Base-by-base conservation (phyloP, 1,140 invertebrate species). In the Leucophenga varia region DNA sequence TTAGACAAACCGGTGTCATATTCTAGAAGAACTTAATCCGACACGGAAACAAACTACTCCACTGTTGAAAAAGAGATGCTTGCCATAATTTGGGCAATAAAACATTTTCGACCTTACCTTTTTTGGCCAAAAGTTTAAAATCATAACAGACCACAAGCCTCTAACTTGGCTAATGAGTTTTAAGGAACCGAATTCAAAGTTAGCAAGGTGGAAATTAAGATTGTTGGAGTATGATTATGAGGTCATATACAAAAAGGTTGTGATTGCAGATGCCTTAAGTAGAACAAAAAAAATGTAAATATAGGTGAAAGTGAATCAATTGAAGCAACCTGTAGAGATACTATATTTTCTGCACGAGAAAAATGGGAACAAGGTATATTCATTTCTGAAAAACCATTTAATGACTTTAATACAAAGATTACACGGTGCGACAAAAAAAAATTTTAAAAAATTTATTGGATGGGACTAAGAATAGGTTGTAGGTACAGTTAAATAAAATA, bases 1-100 rank as follows among this genome's bases (percentile, higher is more conserved):
- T 52, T 41, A 10, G 57, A 60, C 59, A 34, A 50, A 34, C 76
- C 75, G 1, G 64, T 75, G 10, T 54, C 59, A 6, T 79, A 74
- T 54, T 65, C 72, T 0, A 76, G 71, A 19, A 44, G 32, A 44
- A 44, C 43, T 4, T 36, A 35, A 22, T 44, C 30, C 5, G 25
- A 16, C 12, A 17, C 41, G 13, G 41, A 43, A 43, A n/a, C 22
- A 10, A 43, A 43, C 22, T 43, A 43, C 6, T 13, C 41, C 10
- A 43, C 25, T 6, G 22, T 43, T 22, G 28, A 43, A 43, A 43
- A 43, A 31, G 28, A 31, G 18, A 43, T 49, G 28, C 19, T 49
- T 13, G 39, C 38, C 13, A 42, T 42, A 13, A 20, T 13, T 7
- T 35, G 13, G 32, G 18, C 13, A 35, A 45, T 22, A 25, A 41